Conservation (phyloP, 2,113 vertebrate species). For the Cacatua alba region DNA sequence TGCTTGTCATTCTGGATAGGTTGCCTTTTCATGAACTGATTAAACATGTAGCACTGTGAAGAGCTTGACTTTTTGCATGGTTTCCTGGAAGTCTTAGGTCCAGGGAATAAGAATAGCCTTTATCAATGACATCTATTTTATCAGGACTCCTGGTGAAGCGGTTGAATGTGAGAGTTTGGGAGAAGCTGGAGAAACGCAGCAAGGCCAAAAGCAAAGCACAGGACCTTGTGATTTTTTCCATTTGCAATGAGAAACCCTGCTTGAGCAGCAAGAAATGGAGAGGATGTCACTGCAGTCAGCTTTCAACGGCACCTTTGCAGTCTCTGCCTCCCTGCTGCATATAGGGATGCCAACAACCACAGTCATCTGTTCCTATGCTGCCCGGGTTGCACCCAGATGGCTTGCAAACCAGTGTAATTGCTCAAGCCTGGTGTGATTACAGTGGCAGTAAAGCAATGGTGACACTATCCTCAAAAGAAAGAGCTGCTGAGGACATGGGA, state of each 20-base stretch:
- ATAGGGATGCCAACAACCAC: not conserved
- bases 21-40: not conserved
- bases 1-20: not conserved
- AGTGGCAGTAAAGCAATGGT: not conserved
- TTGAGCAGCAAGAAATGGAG: not conserved
- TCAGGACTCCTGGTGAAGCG: not conserved
- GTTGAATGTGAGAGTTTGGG: accelerated
- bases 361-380: not conserved
- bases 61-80: not conserved
- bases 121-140: not conserved
- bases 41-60: not conserved
- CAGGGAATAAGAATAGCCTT: not conserved
- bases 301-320: not conserved
- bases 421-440: not conserved
- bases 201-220: not conserved
- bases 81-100: not conserved
- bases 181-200: not conserved
- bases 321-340: not conserved
- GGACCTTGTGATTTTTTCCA: not conserved
- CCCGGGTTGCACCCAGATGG: not conserved
- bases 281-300: not conserved
- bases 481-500: conserved; percentile 27
- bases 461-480: conserved; percentile 12
- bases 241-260: not conserved
- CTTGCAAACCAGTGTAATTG: not conserved